These are phyloP conservation scores for Rhodinocichla rosea DNA, from an alignment of 2,113 vertebrate genomes.

Conservation along the genomic window DNA sequence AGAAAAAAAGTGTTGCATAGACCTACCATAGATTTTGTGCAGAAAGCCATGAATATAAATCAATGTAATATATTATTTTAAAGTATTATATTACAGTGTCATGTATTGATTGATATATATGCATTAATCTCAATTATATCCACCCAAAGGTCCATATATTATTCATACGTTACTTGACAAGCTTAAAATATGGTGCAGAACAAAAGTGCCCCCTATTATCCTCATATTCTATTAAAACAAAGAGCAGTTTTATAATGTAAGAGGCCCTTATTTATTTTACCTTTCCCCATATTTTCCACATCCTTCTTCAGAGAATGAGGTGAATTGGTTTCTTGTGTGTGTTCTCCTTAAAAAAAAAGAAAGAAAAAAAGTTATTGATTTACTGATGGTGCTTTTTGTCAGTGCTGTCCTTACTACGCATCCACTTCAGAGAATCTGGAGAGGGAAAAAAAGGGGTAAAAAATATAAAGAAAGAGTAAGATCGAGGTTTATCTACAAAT, in stretches of 20 bases:
- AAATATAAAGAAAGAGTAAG: not conserved
- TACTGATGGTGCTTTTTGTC: not conserved
- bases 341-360: conserved; percentile 81
- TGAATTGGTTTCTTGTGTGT: conserved; percentile 82
- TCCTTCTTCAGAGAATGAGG: conserved; percentile 92
- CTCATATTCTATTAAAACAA: conserved; percentile 68
- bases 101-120: conserved; percentile 86
- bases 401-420: not conserved
- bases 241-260: conserved; percentile 47
- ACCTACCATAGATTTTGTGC: conserved; percentile 78
- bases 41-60: conserved; percentile 88
- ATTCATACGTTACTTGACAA: conserved; percentile 85
- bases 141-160: conserved; percentile 84
- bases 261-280: conserved; percentile 75
- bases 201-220: conserved; percentile 76
- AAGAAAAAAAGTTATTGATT: conserved; percentile 34
- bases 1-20: conserved; percentile 43
- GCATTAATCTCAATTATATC: conserved; percentile 89
- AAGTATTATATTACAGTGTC: conserved; percentile 85
- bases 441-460: fast-evolving
- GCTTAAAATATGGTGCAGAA: conserved; percentile 80
- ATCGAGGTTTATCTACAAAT: not conserved
- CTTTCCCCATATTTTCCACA: conserved; percentile 98
- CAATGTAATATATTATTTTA: conserved; percentile 89
- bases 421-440: not conserved